Base-by-base conservation (phyloP, 2,797 vertebrate genomes). In the Scolopax bukidnonensis region DNA sequence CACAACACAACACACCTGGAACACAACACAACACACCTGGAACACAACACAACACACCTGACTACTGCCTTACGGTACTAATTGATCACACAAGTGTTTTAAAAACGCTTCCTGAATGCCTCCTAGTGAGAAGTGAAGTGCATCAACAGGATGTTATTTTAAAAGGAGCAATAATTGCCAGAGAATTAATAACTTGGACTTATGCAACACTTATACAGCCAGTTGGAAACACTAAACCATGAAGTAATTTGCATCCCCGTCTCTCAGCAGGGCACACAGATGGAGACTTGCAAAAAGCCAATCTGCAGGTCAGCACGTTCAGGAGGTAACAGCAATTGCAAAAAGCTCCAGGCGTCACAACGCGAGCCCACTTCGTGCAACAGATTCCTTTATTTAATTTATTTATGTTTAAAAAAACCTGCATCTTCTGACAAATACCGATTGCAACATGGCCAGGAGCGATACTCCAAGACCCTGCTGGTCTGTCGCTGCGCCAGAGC, bases 111-210 rank as follows among this genome's bases (percentile, higher is more conserved):
- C 87, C 92, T 43, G 64, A 86, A 79, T 60, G 84, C 41, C 73
- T 95, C 68, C 87, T 78, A 85, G 80, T 81, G 87, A 97, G 95
- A 93, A 69, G 57, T 71, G 64, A 97, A 89, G 80, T 28, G 71
- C 78, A 94, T 89, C 95, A 92, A 97, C 79, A 97, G 95, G 94
- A 95, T 60, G 84, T 94, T 83, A 59, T 47, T 91, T 95, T 90
- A 96, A 94, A 87, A 93, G 38, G 57, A 95, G 59, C 96, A 97
- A 96, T 88, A 95, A 97, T 76, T 95, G 77, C 10, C 76, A 56
- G 74, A 33, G 94, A 96, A 96, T 93, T 93, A 94, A 82, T 76
- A 96, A 97, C 73, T 47, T 64, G 90, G 91, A 95, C 84, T 97
- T 93, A 93, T 70, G 94, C 78, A 95, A 94, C 48, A 73, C 67